Percentiles rank a stretch among this genome's conserved stretches.
Evolutionary conservation across 2,888 invertebrate species (phyloP).

Genomic region (Cybosia mesomella): DNA sequence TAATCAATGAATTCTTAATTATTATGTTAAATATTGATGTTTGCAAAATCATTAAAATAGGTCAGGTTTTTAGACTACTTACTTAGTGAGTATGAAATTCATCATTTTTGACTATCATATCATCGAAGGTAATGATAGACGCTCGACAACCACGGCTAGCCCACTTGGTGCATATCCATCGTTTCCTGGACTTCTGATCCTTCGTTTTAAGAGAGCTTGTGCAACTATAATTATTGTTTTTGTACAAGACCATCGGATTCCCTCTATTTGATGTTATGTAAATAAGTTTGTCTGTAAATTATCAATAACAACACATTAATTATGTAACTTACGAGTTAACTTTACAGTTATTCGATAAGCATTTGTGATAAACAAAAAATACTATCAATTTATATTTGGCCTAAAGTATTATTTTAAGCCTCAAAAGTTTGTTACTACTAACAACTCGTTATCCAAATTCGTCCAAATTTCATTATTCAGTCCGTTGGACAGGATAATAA

Average conservation of each 20-base stretch:
- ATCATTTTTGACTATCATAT: conserved; percentile 31
- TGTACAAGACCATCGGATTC: conserved; percentile 14
- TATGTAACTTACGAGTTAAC: too few species aligned
- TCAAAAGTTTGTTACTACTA: too few species aligned
- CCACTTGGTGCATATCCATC: conserved; percentile 37
- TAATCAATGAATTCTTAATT: too few species aligned
- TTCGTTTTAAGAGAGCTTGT: not conserved
- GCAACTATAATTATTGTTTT: conserved; percentile 10
- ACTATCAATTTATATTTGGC: too few species aligned
- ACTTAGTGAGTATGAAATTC: conserved; percentile 11
- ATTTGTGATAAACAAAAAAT: not conserved
- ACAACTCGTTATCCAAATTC: too few species aligned
- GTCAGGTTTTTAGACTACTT: not conserved
- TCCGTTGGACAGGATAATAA: too few species aligned
- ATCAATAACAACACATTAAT: not conserved
- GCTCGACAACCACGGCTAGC: conserved; percentile 34
- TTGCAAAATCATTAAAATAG: too few species aligned
- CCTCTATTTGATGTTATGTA: conserved; percentile 16
- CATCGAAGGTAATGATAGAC: conserved; percentile 51
- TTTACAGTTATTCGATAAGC: not conserved
- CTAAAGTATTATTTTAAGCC: too few species aligned
- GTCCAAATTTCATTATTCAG: too few species aligned
- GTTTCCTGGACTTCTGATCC: conserved; percentile 13
- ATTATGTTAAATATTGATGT: too few species aligned
- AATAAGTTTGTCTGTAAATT: conserved; percentile 12